Conservation (phyloP, 2,888 invertebrate species). For the Platycnemis pennipes region DNA sequence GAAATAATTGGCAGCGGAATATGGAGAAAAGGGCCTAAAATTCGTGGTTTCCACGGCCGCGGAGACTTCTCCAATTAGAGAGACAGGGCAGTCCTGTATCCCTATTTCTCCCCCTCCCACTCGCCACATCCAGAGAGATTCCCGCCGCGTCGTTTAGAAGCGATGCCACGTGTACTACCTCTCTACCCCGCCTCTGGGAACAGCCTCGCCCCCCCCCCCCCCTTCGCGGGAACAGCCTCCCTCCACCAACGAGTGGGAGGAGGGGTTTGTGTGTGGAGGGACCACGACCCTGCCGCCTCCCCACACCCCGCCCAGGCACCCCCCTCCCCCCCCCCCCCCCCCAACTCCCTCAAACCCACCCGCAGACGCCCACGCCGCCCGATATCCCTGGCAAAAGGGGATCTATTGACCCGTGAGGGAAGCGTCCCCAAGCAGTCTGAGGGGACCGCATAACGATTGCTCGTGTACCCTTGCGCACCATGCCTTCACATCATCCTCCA, state of each 20-base stretch:
- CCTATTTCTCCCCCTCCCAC: too few relatives aligned
- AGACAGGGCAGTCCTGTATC: too few relatives aligned
- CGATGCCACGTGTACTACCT: background rate
- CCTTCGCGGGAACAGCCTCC: too few relatives aligned
- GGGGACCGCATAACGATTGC: slow-evolving; percentile 17
- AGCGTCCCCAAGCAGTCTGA: background rate
- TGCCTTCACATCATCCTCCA: background rate
- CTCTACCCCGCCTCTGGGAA: background rate
- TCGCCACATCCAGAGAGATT: too few relatives aligned
- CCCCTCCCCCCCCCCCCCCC: background rate
- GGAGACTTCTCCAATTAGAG: background rate
- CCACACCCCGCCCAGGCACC: background rate
- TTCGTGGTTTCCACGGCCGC: background rate
- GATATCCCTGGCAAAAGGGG: background rate
- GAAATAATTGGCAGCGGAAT: too few relatives aligned
- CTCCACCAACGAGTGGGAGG: too few relatives aligned
- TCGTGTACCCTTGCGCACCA: background rate
- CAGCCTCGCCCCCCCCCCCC: too few relatives aligned
- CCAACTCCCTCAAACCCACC: background rate
- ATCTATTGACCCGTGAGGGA: slow-evolving; percentile 8
- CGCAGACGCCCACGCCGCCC: background rate
- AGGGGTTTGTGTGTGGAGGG: too few relatives aligned
- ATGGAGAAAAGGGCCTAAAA: too few relatives aligned
- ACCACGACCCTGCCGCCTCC: too few relatives aligned
- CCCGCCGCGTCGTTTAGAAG: background rate